A percentile compares a stretch with the other conserved stretches of the same genome.
These are phyloP conservation scores for Charanyca ferruginea DNA, from an alignment of 2,888 invertebrate genomes.

Conservation along the genomic window DNA sequence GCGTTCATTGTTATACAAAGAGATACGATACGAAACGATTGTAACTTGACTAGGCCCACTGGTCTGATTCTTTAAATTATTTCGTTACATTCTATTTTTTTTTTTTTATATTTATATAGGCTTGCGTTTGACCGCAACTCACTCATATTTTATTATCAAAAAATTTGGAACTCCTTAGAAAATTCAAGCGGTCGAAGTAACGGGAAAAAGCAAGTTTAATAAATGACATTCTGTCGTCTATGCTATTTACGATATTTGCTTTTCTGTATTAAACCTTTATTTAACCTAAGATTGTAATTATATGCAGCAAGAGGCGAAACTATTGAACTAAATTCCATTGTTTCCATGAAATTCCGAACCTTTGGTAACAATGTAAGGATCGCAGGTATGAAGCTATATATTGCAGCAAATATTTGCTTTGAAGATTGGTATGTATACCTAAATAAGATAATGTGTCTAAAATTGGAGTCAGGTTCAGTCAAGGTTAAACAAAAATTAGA, in stretches of 20 bases:
- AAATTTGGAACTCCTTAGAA: too few relatives aligned
- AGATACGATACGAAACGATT: too few relatives aligned
- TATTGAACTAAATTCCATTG: slow-evolving; percentile 34
- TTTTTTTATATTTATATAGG: too few relatives aligned
- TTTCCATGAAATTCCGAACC: slow-evolving; percentile 29
- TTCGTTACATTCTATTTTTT: too few relatives aligned
- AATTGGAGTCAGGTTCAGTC: slow-evolving; percentile 7
- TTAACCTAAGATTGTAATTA: not conserved
- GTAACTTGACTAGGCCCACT: too few relatives aligned
- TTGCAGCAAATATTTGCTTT: slow-evolving; percentile 32
- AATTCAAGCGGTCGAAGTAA: too few relatives aligned
- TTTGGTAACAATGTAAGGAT: slow-evolving; percentile 27
- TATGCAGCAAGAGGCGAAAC: slow-evolving; percentile 34
- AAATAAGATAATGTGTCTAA: slow-evolving; percentile 1
- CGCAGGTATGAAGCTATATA: slow-evolving; percentile 6
- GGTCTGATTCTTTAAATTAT: too few relatives aligned
- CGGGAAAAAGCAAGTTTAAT: too few relatives aligned
- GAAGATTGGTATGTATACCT: not conserved
- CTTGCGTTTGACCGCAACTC: too few relatives aligned
- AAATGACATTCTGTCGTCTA: too few relatives aligned
- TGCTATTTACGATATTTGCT: not conserved
- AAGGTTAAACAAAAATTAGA: slow-evolving; percentile 20
- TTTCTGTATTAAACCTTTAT: not conserved
- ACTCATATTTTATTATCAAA: too few relatives aligned
- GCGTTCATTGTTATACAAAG: too few relatives aligned